Percentiles rank a stretch among this genome's conserved stretches.
Evolutionary conservation across 2,113 vertebrate genomes (phyloP).

Genomic region (Phyllostomus discolor): DNA sequence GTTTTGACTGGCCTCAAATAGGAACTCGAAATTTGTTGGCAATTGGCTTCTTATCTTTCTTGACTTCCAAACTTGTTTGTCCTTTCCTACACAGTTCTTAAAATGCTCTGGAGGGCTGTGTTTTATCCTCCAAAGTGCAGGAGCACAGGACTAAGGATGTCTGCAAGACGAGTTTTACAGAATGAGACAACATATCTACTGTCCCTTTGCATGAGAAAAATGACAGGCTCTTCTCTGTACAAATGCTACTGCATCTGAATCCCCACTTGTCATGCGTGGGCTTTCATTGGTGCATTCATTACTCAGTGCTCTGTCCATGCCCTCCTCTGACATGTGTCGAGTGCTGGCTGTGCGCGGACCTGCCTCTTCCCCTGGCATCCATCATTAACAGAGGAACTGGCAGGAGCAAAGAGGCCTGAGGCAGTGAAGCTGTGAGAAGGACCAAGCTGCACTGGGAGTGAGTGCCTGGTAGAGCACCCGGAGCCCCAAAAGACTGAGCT

Average conservation of each 20-base stretch:
- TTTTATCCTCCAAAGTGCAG: background rate
- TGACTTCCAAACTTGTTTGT: background rate
- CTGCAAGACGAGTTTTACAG: background rate
- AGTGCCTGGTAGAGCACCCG: background rate
- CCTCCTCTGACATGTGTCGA: background rate
- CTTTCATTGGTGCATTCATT: background rate
- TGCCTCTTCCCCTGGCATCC: background rate
- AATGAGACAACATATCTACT: background rate
- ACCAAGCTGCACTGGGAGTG: background rate
- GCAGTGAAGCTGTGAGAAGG: background rate
- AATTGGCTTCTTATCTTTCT: background rate
- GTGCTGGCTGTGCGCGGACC: background rate
- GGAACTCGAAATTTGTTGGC: background rate
- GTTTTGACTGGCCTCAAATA: background rate
- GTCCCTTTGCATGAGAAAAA: background rate
- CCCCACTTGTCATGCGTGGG: fast-evolving
- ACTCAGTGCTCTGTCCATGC: background rate
- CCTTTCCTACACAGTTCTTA: background rate
- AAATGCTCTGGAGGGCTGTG: background rate
- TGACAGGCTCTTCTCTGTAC: background rate
- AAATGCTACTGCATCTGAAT: background rate
- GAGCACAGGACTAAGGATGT: background rate
- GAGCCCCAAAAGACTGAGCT: background rate
- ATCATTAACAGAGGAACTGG: background rate
- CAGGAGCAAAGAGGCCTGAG: background rate